phyloP scores from a whole-genome alignment of 2,888 invertebrate genomes.

The Brachyptera risi region DNA sequence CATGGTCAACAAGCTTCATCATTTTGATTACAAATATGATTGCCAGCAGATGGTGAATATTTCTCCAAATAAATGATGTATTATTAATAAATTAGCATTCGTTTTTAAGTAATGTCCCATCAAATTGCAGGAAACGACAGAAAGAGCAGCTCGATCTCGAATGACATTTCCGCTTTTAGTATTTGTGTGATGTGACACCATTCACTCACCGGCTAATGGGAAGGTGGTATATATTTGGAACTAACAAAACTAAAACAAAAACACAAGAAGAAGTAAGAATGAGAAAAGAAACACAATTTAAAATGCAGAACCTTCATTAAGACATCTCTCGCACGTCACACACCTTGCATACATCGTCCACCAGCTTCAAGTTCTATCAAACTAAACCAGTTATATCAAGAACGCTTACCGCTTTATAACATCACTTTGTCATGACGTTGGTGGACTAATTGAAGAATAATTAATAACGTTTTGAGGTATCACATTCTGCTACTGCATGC shows the following conservation, averaged over 20 bases:
- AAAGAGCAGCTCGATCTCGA: neutral
- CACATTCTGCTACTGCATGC: neutral
- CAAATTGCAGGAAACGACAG: no score
- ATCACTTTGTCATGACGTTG: neutral
- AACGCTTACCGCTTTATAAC: neutral
- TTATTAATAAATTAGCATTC: no score
- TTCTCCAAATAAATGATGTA: no score
- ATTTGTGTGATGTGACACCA: neutral
- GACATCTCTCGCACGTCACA: no score
- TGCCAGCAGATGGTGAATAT: no score
- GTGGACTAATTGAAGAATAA: neutral
- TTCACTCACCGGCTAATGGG: slow-evolving; percentile 4
- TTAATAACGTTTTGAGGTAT: neutral
- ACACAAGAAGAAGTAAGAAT: neutral
- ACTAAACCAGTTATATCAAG: neutral
- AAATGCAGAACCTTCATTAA: slow-evolving; percentile 1
- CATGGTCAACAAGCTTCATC: no score
- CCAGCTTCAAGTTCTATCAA: no score
- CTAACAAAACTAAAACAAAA: neutral
- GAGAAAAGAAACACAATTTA: neutral
- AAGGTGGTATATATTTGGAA: slow-evolving; percentile 2
- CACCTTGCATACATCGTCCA: no score
- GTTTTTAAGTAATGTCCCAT: no score
- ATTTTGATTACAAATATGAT: no score
- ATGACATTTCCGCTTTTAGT: slow-evolving; percentile 12